Percentiles rank a stretch among this genome's conserved stretches.
Conservation (phyloP, 1,140 invertebrate genomes). For the Drosophila willistoni region DNA sequence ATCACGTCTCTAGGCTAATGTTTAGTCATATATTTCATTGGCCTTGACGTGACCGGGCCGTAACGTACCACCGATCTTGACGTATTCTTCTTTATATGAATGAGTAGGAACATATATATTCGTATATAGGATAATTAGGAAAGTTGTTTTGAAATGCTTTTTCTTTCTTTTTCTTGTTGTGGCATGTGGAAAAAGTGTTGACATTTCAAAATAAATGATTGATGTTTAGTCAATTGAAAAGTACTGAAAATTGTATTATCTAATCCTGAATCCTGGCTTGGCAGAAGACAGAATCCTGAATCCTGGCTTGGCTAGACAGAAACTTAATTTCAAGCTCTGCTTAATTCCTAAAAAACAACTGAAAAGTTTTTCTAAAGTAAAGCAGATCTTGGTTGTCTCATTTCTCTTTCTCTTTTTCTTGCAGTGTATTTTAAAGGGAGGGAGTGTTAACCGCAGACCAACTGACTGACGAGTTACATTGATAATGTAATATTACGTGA, state of each 20-base stretch:
- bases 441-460: not conserved
- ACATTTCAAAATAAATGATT: constrained; percentile 26
- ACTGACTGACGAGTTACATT: constrained; percentile 59
- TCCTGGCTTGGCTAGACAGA: no score
- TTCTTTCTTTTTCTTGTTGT: no score
- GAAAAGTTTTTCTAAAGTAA: no score
- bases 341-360: no score
- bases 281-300: no score
- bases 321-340: no score
- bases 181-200: constrained; percentile 22
- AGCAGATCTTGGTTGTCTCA: no score
- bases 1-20: constrained; percentile 59
- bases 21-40: constrained; percentile 46
- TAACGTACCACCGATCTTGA: constrained; percentile 41
- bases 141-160: constrained; percentile 26
- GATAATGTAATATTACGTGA: constrained; percentile 49
- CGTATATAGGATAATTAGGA: constrained; percentile 49
- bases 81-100: constrained; percentile 8
- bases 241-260: no score
- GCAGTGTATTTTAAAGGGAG: constrained; percentile 30
- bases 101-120: no score
- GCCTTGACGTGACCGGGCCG: constrained; percentile 66
- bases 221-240: constrained; percentile 3
- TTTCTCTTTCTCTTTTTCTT: not conserved
- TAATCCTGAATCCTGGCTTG: no score